Evolutionary conservation across 2,797 vertebrate genomes (phyloP).

Genomic region (Xenentodon cancila): DNA sequence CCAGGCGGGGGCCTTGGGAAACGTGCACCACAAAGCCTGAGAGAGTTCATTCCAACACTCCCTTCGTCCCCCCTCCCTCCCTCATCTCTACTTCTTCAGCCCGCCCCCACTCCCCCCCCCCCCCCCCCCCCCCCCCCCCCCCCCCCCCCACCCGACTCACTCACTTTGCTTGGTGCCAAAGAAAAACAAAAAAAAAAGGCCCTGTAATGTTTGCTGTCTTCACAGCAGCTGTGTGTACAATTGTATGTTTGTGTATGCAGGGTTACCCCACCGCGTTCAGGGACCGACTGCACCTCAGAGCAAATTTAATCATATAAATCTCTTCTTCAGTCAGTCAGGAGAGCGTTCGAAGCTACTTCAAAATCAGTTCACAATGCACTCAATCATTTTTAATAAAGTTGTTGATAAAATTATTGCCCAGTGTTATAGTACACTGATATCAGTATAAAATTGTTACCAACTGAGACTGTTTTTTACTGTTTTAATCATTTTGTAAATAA

Average conservation of each 20-base stretch:
- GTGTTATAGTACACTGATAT: too few relatives aligned
- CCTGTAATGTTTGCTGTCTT: constrained; percentile 93
- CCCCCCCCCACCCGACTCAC: constrained; percentile 60
- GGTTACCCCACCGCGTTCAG: constrained; percentile 34
- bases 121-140: constrained; percentile 50
- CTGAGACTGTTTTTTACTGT: too few relatives aligned
- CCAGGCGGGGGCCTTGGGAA: constrained; percentile 97
- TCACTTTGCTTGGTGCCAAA: constrained; percentile 88
- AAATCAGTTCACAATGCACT: constrained; percentile 4
- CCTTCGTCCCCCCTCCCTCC: constrained; percentile 35
- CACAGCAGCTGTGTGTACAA: constrained; percentile 32
- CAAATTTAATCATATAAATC: constrained; percentile 27
- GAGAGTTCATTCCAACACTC: constrained; percentile 94
- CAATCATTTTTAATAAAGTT: constrained; percentile 1
- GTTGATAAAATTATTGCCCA: constrained; percentile 16
- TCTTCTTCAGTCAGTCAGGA: constrained; percentile 7
- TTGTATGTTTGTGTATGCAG: constrained; percentile 23
- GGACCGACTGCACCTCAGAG: constrained; percentile 36
- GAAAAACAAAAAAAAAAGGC: constrained; percentile 73
- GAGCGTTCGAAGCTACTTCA: constrained; percentile 18
- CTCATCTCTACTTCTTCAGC: constrained; percentile 71
- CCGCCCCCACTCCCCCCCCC: constrained; percentile 70
- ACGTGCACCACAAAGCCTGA: constrained; percentile 95
- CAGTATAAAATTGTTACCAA: too few relatives aligned
- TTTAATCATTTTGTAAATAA: too few relatives aligned